Percentiles rank a stretch among this genome's conserved stretches.
Evolutionary conservation across 2,113 vertebrate genomes (phyloP).

Genomic region (Rhipidura dahli): DNA sequence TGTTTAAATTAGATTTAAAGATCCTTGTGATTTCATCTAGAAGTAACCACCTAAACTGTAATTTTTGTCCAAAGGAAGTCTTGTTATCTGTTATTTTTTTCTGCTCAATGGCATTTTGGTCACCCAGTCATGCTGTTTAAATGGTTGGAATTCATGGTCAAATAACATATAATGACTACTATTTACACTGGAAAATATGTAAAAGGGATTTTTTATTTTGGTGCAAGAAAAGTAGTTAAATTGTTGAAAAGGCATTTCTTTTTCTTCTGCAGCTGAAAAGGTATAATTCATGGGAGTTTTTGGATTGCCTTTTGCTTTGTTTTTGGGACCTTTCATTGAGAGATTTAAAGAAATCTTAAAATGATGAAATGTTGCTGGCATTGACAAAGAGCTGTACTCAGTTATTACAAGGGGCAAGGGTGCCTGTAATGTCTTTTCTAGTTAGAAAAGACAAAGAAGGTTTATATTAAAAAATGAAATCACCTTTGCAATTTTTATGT

Average conservation of each 20-base stretch:
- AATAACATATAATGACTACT: not conserved
- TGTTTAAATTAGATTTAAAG: not conserved
- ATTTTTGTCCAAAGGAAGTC: not conserved
- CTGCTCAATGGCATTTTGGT: not conserved
- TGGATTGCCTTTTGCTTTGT: not conserved
- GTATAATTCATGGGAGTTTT: not conserved
- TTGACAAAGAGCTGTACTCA: not conserved
- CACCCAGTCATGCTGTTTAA: not conserved
- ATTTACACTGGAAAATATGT: not conserved
- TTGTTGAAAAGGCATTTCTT: not conserved
- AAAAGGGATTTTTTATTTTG: not conserved
- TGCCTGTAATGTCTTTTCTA: not conserved
- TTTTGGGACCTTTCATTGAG: not conserved
- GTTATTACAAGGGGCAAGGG: not conserved
- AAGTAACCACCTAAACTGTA: not conserved
- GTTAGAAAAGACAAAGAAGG: not conserved
- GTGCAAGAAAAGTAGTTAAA: not conserved
- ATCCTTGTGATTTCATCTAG: not conserved
- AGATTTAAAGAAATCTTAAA: not conserved
- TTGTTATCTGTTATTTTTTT: not conserved
- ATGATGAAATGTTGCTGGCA: not conserved
- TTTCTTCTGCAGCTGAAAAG: not conserved
- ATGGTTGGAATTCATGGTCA: not conserved
- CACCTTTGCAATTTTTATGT: not conserved
- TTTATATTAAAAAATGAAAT: not conserved